Percentiles rank a stretch among this genome's conserved stretches.
phyloP scores from a whole-genome alignment of 2,113 vertebrate genomes.

The Etheostoma spectabile region DNA sequence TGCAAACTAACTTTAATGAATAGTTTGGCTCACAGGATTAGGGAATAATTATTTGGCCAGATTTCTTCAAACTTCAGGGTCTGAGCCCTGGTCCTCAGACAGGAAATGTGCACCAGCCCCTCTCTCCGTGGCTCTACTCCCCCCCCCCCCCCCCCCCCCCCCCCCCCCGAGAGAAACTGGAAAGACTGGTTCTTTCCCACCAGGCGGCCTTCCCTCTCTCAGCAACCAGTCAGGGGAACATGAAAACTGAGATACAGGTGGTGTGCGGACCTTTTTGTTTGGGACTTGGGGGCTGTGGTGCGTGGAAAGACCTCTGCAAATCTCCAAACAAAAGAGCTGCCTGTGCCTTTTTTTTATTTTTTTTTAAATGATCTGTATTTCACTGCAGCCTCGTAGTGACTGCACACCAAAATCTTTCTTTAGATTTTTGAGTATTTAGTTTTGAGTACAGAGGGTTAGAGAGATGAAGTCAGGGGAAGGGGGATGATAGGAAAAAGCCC shows the following conservation, averaged over 20 bases:
- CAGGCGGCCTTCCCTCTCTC: constrained; percentile 60
- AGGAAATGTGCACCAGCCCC: constrained; percentile 17
- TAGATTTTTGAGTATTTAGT: neutral
- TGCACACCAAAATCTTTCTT: neutral
- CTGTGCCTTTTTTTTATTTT: constrained; percentile 38
- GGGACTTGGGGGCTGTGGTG: constrained; percentile 59
- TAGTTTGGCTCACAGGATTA: neutral
- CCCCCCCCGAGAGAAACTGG: constrained; percentile 65
- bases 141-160: neutral
- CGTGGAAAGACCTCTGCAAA: constrained; percentile 57
- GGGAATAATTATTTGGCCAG: neutral
- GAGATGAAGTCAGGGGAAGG: neutral
- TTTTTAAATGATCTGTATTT: constrained; percentile 20
- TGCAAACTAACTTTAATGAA: neutral
- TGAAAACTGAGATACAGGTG: constrained; percentile 76
- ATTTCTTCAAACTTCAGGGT: constrained; percentile 11
- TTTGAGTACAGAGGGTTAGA: neutral
- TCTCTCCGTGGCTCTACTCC: constrained; percentile 28
- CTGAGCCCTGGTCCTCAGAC: neutral
- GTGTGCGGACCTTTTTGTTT: constrained; percentile 73
- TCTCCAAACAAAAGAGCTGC: constrained; percentile 72
- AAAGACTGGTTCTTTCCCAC: constrained; percentile 74
- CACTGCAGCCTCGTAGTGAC: neutral
- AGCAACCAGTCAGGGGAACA: constrained; percentile 64
- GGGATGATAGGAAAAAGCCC: neutral